phyloP scores from a whole-genome alignment of 1,140 invertebrate genomes.

The Glossosoma conforme region DNA sequence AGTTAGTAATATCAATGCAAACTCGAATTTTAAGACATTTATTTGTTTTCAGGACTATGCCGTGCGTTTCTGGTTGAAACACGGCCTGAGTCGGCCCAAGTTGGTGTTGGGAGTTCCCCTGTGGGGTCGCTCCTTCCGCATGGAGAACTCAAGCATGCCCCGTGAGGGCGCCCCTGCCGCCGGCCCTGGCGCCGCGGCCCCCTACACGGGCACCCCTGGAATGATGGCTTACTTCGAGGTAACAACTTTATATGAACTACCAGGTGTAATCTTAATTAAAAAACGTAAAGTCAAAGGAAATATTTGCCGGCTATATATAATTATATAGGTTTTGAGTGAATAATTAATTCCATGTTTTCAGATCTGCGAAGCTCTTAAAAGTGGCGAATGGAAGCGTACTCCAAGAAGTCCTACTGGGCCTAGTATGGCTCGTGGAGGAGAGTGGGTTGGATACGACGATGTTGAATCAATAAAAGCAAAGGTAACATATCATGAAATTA shows the following conservation, averaged over 20 bases:
- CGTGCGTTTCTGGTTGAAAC: conserved; percentile 44
- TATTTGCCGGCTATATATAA: background rate
- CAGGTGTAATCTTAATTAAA: too few relatives aligned
- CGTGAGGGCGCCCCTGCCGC: conserved; percentile 49
- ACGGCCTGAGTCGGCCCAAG: conserved; percentile 52
- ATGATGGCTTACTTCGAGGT: conserved; percentile 62
- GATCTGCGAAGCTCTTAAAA: conserved; percentile 62
- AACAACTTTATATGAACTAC: too few relatives aligned
- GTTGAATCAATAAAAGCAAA: conserved; percentile 61
- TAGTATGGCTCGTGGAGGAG: conserved; percentile 67
- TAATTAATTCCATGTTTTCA: conserved; percentile 59
- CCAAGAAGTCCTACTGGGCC: conserved; percentile 65
- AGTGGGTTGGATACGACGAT: conserved; percentile 84
- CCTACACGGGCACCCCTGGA: conserved; percentile 62
- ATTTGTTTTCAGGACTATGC: conserved; percentile 41
- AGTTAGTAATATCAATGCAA: conserved; percentile 9
- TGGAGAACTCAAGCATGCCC: conserved; percentile 45
- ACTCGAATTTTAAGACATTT: background rate
- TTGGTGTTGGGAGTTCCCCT: conserved; percentile 61
- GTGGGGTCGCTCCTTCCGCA: conserved; percentile 61
- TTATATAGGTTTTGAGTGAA: conserved; percentile 47
- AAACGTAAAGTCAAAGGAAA: too few relatives aligned
- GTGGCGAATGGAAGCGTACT: conserved; percentile 56
- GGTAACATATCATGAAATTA: conserved; percentile 50
- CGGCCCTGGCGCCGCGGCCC: conserved; percentile 53